Percentiles rank a stretch among this genome's conserved stretches.
phyloP scores from a whole-genome alignment of 2,113 vertebrate species.

The Kryptolebias marmoratus region DNA sequence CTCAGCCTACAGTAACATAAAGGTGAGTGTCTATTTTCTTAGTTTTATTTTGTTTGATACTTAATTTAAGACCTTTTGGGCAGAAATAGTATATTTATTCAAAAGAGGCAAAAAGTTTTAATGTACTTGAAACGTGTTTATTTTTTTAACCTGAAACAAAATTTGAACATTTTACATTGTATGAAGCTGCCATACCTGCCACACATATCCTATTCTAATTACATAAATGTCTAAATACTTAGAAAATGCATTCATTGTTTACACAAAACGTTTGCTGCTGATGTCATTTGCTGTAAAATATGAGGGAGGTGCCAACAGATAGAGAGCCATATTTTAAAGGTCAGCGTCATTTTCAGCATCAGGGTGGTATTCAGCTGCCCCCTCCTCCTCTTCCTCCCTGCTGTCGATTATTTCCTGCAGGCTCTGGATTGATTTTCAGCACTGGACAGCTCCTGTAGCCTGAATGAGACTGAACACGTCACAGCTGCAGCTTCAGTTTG shows the following conservation, averaged over 20 bases:
- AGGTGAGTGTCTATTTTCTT: constrained; percentile 53
- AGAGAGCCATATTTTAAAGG: constrained; percentile 38
- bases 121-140: neutral
- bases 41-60: neutral
- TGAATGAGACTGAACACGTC: constrained; percentile 58
- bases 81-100: neutral
- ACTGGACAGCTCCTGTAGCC: constrained; percentile 74
- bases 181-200: neutral
- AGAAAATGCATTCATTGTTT: constrained; percentile 42
- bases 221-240: neutral
- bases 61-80: neutral
- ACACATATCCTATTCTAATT: neutral
- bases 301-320: constrained; percentile 22
- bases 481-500: constrained; percentile 55
- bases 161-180: neutral
- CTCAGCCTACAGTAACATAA: constrained; percentile 16
- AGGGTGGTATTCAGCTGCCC: constrained; percentile 17
- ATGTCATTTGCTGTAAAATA: constrained; percentile 35
- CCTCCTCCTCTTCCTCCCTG: constrained; percentile 8
- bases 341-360: constrained; percentile 53
- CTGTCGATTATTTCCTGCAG: constrained; percentile 68
- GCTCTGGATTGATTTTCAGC: constrained; percentile 73
- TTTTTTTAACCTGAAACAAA: no score
- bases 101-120: neutral
- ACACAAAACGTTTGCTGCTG: constrained; percentile 23